Percentiles rank a stretch among this genome's conserved stretches.
These are phyloP conservation scores for Argentina silus DNA, from an alignment of 2,797 vertebrate genomes.

Conservation along the genomic window DNA sequence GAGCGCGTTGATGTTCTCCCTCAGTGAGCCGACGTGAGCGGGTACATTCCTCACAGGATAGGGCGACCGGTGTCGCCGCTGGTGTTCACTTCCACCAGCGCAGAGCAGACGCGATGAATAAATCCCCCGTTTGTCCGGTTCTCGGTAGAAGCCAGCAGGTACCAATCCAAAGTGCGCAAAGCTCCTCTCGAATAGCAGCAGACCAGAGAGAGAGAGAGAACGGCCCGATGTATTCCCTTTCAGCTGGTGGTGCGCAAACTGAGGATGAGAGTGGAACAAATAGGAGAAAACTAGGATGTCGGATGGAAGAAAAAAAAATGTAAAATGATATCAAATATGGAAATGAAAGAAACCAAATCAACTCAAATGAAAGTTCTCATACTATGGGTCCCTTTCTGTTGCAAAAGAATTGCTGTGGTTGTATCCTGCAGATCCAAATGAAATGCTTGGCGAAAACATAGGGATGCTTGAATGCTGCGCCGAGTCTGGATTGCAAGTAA, in stretches of 20 bases:
- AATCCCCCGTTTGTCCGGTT: constrained; percentile 59
- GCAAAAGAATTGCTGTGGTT: constrained; percentile 49
- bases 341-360: constrained; percentile 67
- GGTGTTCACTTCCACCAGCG: constrained; percentile 47
- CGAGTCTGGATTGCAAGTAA: constrained; percentile 72
- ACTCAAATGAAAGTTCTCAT: constrained; percentile 77
- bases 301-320: constrained; percentile 44
- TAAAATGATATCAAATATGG: constrained; percentile 65
- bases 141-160: constrained; percentile 59
- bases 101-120: constrained; percentile 49
- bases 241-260: constrained; percentile 51
- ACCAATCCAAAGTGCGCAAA: constrained; percentile 60
- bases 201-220: constrained; percentile 44
- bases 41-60: constrained; percentile 71
- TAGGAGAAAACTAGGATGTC: too few relatives aligned
- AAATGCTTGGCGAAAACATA: constrained; percentile 37
- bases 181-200: constrained; percentile 43
- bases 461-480: constrained; percentile 52
- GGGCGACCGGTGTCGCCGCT: constrained; percentile 44
- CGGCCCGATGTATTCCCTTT: constrained; percentile 59
- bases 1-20: constrained; percentile 54
- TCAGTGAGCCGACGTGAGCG: constrained; percentile 54
- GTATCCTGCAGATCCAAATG: constrained; percentile 62
- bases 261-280: constrained; percentile 54
- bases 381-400: constrained; percentile 51